Conservation (phyloP, 2,888 invertebrate species). For the Myathropa florea region DNA sequence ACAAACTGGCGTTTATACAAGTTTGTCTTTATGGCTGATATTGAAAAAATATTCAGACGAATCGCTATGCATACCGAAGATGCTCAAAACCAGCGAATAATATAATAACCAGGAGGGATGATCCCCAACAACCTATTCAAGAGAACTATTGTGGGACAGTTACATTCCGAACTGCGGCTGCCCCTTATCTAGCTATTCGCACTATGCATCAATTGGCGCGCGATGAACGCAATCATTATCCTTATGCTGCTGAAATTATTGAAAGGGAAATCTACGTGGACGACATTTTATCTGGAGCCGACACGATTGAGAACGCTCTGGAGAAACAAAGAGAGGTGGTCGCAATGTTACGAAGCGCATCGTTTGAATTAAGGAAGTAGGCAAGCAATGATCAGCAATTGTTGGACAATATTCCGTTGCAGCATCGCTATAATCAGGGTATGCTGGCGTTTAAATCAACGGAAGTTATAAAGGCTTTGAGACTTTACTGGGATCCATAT, state of each 20-base stretch:
- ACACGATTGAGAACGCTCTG: background rate
- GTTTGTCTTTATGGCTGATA: slow-evolving; percentile 46
- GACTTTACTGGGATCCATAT: slow-evolving; percentile 35
- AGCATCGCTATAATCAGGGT: background rate
- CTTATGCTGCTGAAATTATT: background rate
- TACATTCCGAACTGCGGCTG: slow-evolving; percentile 4
- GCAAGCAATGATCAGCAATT: slow-evolving; percentile 32
- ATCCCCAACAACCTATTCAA: slow-evolving; percentile 1
- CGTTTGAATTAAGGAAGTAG: slow-evolving; percentile 30
- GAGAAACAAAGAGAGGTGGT: too few relatives aligned
- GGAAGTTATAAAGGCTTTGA: slow-evolving; percentile 19
- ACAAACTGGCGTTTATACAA: slow-evolving; percentile 39
- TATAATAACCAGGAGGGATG: slow-evolving; percentile 36
- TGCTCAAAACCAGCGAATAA: slow-evolving; percentile 46
- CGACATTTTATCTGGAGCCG: slow-evolving; percentile 8
- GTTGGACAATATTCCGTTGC: slow-evolving; percentile 3
- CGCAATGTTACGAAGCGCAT: too few relatives aligned
- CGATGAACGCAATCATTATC: slow-evolving; percentile 38
- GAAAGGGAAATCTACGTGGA: slow-evolving; percentile 7
- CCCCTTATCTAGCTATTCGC: background rate
- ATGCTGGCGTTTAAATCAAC: background rate
- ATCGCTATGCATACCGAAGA: slow-evolving; percentile 35
- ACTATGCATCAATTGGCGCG: slow-evolving; percentile 25
- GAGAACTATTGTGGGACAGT: slow-evolving; percentile 24
- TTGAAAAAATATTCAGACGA: slow-evolving; percentile 58